phyloP scores from a whole-genome alignment of 2,113 vertebrate genomes.

The Lepisosteus oculatus region DNA sequence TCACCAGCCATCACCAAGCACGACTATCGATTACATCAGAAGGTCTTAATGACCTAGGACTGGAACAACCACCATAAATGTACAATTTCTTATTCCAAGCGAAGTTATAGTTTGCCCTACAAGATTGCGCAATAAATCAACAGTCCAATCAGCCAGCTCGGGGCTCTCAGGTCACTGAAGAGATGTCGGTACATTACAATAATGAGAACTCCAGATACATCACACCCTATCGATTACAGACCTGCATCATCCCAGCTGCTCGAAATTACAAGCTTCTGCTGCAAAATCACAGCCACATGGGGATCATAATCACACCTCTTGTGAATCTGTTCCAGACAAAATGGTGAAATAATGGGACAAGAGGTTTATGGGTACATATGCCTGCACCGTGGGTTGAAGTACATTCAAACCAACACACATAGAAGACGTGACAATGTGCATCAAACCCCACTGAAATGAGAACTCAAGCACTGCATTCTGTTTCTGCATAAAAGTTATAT shows the following conservation, averaged over 20 bases:
- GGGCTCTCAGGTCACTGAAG: constrained; percentile 63
- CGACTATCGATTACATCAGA: constrained; percentile 63
- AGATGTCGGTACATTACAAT: constrained; percentile 76
- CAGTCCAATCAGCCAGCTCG: constrained; percentile 62
- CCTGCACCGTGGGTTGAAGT: no score
- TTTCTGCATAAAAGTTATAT: no score
- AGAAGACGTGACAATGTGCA: no score
- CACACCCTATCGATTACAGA: constrained; percentile 71
- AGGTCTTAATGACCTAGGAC: constrained; percentile 58
- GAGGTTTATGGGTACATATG: no score
- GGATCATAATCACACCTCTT: neutral
- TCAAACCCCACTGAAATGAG: no score
- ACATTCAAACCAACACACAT: no score
- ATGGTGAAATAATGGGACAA: no score
- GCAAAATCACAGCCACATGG: constrained; percentile 52
- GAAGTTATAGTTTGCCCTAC: constrained; percentile 73
- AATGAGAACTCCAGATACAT: constrained; percentile 78
- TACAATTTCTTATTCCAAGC: constrained; percentile 66
- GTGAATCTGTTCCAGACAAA: no score
- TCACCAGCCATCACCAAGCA: constrained; percentile 62
- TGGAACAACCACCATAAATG: constrained; percentile 56
- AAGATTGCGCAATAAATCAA: constrained; percentile 80
- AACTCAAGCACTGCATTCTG: no score
- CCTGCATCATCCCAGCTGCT: constrained; percentile 69
- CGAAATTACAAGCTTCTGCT: constrained; percentile 62